Evolutionary conservation across 2,113 vertebrate genomes (phyloP), one percentile per base, ranked within the genome.

Genomic region (Protobothrops flavoviridis): DNA sequence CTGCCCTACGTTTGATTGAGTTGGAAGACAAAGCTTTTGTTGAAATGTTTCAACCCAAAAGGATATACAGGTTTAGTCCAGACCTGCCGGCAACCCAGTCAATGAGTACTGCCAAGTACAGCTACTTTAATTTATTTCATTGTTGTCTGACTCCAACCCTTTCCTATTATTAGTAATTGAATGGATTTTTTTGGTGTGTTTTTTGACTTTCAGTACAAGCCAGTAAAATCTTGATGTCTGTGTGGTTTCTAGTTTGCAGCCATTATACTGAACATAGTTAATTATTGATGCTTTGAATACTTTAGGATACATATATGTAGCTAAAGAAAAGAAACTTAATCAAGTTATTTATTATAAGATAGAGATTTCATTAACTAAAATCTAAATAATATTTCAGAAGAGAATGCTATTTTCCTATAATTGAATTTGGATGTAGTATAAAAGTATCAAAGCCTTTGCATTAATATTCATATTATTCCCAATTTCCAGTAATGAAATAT

Each of bases 311-410:
- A 74, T 33, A 89, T 92, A 93, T 87, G 91, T 87, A 94, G 90
- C 6, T 87, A 95, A 90, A 90, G 52, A 92, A 81, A 93, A 26
- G 53, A 23, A 91, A 91, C 20, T 45, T 94, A 61, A 39, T 26
- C 57, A 95, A 88, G 90, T 95, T 50, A 94, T n/a, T 39, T 21
- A 56, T n/a, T 93, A 87, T 94, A 21, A 89, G 33, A 93, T 92
- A 93, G 92, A 89, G 57, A 90, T 94, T 96, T 39, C 95, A 95
- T 95, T 95, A 95, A 61, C 90, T 93, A 94, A 96, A 95, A 87
- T 87, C 52, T 93, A 93, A 95, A 93, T 93, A 93, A 93, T 88
- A 92, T 95, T 90, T 29, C 91, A 94, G 91, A 96, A 64, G 85
- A 87, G 93, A 90, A 74, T 90, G 92, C 61, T 92, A 89, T 94